Evolutionary conservation across 1,140 invertebrate species (phyloP), one percentile per base, ranked within the genome.

Genomic region (Sycobia sp.): DNA sequence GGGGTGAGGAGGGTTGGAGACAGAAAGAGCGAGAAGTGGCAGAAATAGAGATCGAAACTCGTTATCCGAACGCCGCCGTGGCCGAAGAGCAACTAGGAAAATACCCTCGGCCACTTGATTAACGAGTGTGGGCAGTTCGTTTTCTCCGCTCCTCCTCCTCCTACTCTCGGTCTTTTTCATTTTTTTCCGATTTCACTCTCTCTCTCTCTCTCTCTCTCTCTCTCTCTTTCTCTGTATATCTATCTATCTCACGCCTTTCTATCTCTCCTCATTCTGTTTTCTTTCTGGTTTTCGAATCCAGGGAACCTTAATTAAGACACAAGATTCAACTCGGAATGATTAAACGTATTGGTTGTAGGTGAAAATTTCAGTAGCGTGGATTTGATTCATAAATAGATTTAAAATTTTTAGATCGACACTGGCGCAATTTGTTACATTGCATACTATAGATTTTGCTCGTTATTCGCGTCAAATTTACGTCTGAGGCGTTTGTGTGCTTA

Each of bases 91-190:
- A 57, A 51, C 46, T 41, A 34, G 47, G 41, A 65, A 65, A 53
- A 65, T 58, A 53, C 39, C 16, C 32, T 58, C 16, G 13, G 39
- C n/a, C 55, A 65, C 49, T 65, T 65, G 62, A 65, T 65, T 65
- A 65, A 65, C 55, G 55, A 65, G 55, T 65, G 62, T 58, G 62
- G 55, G 47, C 47, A 54, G 41, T 65, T 49, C 34, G 27, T 36
- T 54, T 47, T n/a, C n/a, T n/a, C n/a, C n/a, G n/a, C n/a, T n/a
- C n/a, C 22, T 39, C 1, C 14, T 60, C 18, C 51, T 29, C 34
- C 3, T 51, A 18, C 34, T 60, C n/a, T 29, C 2, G 27, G 34
- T 18, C 43, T 20, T 51, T 34, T 47, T 39, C 39, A 47, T 22
- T 32, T 13, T 38, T 23, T 39, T 36, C 32, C 9, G 16, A 27